A percentile compares a stretch with the other conserved stretches of the same genome.
phyloP scores from a whole-genome alignment of 2,797 vertebrate genomes.

The Gobio occitaniae region DNA sequence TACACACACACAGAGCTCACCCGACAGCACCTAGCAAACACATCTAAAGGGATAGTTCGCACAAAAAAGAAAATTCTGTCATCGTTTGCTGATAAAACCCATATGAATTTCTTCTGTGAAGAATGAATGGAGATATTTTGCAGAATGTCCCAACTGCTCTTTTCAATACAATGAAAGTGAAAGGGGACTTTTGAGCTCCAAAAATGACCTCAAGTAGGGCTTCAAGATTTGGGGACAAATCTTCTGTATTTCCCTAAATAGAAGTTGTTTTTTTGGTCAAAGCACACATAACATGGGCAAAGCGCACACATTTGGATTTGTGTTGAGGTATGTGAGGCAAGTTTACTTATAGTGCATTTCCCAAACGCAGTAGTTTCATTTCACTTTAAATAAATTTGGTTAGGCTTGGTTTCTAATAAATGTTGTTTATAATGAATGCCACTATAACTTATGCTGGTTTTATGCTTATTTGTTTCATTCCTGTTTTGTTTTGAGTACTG shows the following conservation, averaged over 20 bases:
- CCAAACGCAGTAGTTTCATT: not conserved
- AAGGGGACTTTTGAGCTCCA: not conserved
- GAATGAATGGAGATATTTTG: conserved; percentile 3
- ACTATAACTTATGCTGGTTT: too few species aligned
- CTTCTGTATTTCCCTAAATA: not conserved
- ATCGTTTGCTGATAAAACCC: conserved; percentile 30
- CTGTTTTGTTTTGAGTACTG: too few species aligned
- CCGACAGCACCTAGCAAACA: conserved; percentile 22
- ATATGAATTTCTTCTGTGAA: not conserved
- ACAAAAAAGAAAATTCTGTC: conserved; percentile 22
- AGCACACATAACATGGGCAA: too few species aligned
- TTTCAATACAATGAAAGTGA: not conserved
- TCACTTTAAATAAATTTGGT: too few species aligned
- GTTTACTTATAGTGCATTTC: not conserved
- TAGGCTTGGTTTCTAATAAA: too few species aligned
- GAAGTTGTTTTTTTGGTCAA: not conserved
- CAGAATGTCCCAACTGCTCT: not conserved
- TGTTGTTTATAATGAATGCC: too few species aligned
- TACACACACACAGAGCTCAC: conserved; percentile 53
- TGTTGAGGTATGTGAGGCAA: not conserved
- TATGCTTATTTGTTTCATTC: too few species aligned
- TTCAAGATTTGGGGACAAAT: not conserved
- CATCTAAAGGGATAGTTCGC: conserved; percentile 2
- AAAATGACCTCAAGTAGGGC: not conserved
- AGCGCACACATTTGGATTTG: not conserved